Base-by-base conservation (phyloP, 2,797 vertebrate species). In the Lophotriccus pileatus region DNA sequence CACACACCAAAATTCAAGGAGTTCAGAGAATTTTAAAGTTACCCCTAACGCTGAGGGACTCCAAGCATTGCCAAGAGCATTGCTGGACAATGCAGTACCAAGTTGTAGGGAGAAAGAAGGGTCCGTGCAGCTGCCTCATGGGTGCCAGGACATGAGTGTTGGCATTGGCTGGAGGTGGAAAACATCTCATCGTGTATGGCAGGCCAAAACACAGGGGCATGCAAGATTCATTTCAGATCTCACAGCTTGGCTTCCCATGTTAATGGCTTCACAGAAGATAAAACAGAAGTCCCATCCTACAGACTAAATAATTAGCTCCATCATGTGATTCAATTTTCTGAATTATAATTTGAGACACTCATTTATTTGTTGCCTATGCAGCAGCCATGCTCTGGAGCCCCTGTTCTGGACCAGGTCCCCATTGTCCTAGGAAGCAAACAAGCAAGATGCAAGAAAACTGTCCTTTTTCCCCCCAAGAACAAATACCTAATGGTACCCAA, bases 301-400 rank as follows among this genome's bases (percentile, higher is more conserved):
- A 24, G 44, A 95, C 39, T 30, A 89, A 95, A 91, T 77, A 44
- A 92, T 89, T 55, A 82, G n/a, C 24, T 79, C 62, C 63, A 84
- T 70, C 46, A 43, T 6, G 2, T 14, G 0, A 82, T 76, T 83
- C 62, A 32, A 66, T 91, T 85, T 95, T 85, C 75, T 59, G 52
- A 60, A 59, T 90, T 23, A 17, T 5, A 39, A 60, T 74, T 47
- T 74, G 5, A 90, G 83, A 20, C 19, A 20, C 10, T 67, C 7
- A 0, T 52, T 84, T 63, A 53, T 47, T 46, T 83, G 75, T 56
- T 64, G 72, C 44, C 44, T 10, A 3, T 17, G 19, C 37, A 56
- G 52, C 67, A 70, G 62, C 43, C 49, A 10, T 3, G 37, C 80
- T n/a, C 52, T n/a, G 21, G 52, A 79, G 41, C 23, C 36, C 41